Conservation (phyloP, 2,797 vertebrate genomes). For the Uromys caudimaculatus region DNA sequence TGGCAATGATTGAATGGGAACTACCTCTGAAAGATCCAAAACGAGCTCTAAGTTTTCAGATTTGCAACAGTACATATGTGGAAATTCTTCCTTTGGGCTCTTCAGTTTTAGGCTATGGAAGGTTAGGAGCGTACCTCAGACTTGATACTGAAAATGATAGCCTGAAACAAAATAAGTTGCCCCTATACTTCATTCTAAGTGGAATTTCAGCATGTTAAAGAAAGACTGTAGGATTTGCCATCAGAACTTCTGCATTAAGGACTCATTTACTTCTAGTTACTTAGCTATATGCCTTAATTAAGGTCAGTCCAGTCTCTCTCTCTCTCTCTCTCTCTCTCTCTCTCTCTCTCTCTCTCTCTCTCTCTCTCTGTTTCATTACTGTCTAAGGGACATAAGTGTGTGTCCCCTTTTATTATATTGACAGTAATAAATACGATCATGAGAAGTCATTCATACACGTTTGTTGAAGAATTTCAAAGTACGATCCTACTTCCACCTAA, state of each 20-base stretch:
- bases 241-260: background rate
- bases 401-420: background rate
- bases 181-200: background rate
- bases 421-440: background rate
- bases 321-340: no score
- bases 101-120: background rate
- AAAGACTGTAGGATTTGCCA: background rate
- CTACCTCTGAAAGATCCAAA: background rate
- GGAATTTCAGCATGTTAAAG: background rate
- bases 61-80: background rate
- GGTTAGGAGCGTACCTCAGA: background rate
- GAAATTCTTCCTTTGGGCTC: background rate
- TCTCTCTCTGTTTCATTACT: background rate
- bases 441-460: background rate
- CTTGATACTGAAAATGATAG: background rate
- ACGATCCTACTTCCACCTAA: background rate
- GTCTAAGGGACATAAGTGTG: background rate
- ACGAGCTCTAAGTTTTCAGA: background rate
- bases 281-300: slow-evolving; percentile 29
- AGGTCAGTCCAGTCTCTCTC: no score
- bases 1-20: background rate
- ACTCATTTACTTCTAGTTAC: background rate
- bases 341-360: no score
- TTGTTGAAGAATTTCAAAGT: background rate
- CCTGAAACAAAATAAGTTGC: background rate